Conservation (phyloP, 2,113 vertebrate genomes). For the Oxyura jamaicensis region DNA sequence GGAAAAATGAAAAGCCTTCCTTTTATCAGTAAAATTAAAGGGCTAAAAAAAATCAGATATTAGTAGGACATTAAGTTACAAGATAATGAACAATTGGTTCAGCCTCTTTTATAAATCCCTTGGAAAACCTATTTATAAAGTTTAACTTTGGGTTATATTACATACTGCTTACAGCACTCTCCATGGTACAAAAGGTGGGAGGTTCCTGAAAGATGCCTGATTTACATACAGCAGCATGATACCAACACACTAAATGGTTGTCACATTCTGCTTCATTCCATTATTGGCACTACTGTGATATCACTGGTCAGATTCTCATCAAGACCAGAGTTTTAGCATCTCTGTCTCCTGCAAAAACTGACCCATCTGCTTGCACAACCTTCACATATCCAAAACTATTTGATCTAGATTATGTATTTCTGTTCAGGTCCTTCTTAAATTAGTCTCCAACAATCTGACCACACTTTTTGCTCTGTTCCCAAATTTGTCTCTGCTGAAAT, state of each 20-base stretch:
- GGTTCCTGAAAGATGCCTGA: not conserved
- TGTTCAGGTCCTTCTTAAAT: not conserved
- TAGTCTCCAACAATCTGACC: not conserved
- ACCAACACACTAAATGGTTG: not conserved
- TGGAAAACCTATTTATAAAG: not conserved
- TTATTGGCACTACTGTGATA: not conserved
- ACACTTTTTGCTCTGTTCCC: not conserved
- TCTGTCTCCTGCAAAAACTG: not conserved
- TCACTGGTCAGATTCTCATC: not conserved
- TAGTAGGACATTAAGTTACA: not conserved
- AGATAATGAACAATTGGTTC: not conserved
- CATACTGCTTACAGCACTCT: not conserved
- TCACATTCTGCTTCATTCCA: not conserved
- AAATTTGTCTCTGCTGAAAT: not conserved
- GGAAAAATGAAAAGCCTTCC: not conserved
- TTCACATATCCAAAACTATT: not conserved
- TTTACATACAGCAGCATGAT: not conserved
- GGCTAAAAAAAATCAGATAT: not conserved
- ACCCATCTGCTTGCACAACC: not conserved
- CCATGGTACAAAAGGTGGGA: not conserved
- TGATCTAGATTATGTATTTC: not conserved
- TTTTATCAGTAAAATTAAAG: not conserved
- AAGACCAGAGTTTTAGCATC: not conserved
- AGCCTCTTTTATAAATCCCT: not conserved
- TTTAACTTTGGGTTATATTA: not conserved